Evolutionary conservation across 2,888 invertebrate genomes (phyloP).

Genomic region (Drosophila subsilvestris): DNA sequence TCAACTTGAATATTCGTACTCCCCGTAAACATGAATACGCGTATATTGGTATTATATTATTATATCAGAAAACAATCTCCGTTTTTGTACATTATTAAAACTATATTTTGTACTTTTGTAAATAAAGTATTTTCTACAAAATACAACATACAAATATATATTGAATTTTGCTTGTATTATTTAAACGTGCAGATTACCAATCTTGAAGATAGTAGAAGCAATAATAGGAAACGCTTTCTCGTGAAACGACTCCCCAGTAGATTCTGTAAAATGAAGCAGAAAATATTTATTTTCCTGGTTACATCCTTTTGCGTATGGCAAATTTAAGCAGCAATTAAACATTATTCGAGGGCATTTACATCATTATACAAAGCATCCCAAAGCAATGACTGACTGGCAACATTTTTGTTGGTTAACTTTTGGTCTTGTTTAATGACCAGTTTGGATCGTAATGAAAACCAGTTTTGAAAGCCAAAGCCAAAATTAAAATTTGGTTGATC

Average conservation of each 20-base stretch:
- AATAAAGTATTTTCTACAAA: slow-evolving; percentile 46
- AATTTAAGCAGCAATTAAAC: neutral
- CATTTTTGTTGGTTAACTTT: neutral
- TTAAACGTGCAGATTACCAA: too few species aligned
- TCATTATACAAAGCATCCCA: neutral
- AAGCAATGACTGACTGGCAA: neutral
- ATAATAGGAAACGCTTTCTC: neutral
- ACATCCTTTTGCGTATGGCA: neutral
- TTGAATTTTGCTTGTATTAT: neutral
- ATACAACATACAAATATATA: neutral
- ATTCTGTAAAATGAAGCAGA: too few species aligned
- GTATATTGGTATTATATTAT: neutral
- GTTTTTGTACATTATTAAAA: slow-evolving; percentile 25
- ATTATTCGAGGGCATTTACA: neutral
- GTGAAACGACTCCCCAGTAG: too few species aligned
- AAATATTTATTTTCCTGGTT: too few species aligned
- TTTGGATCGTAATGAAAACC: neutral
- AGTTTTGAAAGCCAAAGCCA: neutral
- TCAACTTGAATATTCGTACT: slow-evolving; percentile 8
- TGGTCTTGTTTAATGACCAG: neutral
- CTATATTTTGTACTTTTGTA: slow-evolving; percentile 38
- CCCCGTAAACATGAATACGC: neutral
- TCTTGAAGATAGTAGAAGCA: neutral
- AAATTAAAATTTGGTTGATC: neutral
- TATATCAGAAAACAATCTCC: neutral